Evolutionary conservation across 2,113 vertebrate species (phyloP).

Genomic region (Neodon shergylaensis): DNA sequence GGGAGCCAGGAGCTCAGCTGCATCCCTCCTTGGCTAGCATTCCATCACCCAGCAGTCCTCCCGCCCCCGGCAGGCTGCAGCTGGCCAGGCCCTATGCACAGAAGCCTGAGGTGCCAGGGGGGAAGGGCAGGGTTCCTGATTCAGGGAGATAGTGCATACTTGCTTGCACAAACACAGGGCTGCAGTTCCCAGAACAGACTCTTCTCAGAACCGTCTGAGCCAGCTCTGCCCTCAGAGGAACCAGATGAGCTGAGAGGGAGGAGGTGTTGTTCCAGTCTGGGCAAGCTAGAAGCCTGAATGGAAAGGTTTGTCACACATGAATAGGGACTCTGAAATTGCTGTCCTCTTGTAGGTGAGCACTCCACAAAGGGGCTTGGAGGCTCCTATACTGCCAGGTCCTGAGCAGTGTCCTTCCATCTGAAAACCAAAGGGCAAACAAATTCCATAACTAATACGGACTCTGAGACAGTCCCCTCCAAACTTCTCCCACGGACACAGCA

Average conservation of each 20-base stretch:
- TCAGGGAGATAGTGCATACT: neutral
- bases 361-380: neutral
- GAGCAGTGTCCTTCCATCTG: neutral
- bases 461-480: neutral
- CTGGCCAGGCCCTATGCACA: neutral
- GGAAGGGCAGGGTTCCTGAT: neutral
- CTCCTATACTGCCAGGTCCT: neutral
- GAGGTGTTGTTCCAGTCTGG: neutral
- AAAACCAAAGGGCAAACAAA: neutral
- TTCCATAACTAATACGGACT: neutral
- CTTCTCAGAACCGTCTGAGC: neutral
- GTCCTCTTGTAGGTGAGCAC: neutral
- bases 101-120: neutral
- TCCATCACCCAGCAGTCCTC: neutral
- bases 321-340: neutral
- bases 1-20: fast-evolving
- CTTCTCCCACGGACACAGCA: neutral
- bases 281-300: neutral
- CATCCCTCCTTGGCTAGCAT: neutral
- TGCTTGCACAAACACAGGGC: neutral
- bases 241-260: neutral
- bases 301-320: neutral
- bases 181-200: neutral
- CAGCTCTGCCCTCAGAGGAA: neutral
- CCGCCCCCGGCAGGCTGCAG: neutral